Conservation (phyloP, 2,888 invertebrate genomes). For the Acrobasis suavella region DNA sequence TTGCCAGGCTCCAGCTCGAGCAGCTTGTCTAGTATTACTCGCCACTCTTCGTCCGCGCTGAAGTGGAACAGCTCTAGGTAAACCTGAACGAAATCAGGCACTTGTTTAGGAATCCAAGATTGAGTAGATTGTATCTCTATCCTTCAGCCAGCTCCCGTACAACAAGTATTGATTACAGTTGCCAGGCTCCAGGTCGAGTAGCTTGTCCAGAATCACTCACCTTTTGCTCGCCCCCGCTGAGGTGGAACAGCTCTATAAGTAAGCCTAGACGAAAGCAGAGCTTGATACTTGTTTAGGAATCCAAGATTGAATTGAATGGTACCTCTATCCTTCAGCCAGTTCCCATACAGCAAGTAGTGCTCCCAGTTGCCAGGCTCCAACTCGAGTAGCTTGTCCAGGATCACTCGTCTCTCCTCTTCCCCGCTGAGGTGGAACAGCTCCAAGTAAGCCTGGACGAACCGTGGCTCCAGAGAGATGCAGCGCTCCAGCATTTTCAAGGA, state of each 20-base stretch:
- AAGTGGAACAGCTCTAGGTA: slow-evolving; percentile 85
- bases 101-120: too few relatives aligned
- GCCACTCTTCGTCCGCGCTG: slow-evolving; percentile 78
- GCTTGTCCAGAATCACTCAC: slow-evolving; percentile 82
- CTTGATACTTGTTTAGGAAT: too few relatives aligned
- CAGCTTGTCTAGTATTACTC: slow-evolving; percentile 83
- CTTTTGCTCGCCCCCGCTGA: slow-evolving; percentile 79
- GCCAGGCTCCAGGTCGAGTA: slow-evolving; percentile 85
- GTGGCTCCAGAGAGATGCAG: slow-evolving; percentile 85
- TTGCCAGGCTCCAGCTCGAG: slow-evolving; percentile 85
- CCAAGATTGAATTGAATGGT: too few relatives aligned
- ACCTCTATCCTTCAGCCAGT: slow-evolving; percentile 87
- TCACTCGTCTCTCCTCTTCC: slow-evolving; percentile 78
- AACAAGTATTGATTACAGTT: slow-evolving; percentile 87
- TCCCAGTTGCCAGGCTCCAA: slow-evolving; percentile 87
- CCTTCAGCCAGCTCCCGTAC: slow-evolving; percentile 87
- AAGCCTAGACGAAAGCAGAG: slow-evolving; percentile 88
- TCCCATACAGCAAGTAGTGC: slow-evolving; percentile 86
- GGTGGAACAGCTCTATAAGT: slow-evolving; percentile 85
- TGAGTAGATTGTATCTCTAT: slow-evolving; percentile 80
- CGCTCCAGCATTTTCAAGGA: slow-evolving; percentile 86
- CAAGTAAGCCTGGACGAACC: slow-evolving; percentile 86
- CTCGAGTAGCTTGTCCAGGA: slow-evolving; percentile 84
- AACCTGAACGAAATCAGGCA: slow-evolving; percentile 88
- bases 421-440: slow-evolving; percentile 83